Evolutionary conservation across 2,888 invertebrate species (phyloP), one percentile per base, ranked within the genome.

Genomic region (Standfussiana lucernea): DNA sequence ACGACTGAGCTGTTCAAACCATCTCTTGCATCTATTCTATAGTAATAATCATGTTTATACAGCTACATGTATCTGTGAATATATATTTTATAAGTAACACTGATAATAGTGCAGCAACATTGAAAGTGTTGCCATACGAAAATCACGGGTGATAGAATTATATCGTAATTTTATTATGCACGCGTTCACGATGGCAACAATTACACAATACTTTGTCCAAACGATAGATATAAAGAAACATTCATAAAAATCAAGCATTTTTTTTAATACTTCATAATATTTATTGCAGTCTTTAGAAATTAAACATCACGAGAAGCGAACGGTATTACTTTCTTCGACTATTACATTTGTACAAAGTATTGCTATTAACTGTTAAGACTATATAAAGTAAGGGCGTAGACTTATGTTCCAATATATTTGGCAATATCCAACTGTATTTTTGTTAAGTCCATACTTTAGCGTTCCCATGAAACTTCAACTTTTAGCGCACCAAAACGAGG

Each of bases 201-300:
- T 89, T 79, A 82, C 75, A 87, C 92, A 93, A 93, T 93, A 93
- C 93, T 93, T 92, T 92, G 92, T 92, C 84, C 92, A 93, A 93
- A 92, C 83, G 85, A 83, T 86, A 82, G 77, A 77, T 72, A 40
- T 72, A 68, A 68, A 61, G 70, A 78, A 76, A 80, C 37, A 74
- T 82, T 74, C 71, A 80, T 77, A 81, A 83, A 88, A 88, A 90
- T 88, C 89, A 79, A 90, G 86, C 83, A 87, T 80, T 80, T 85
- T 77, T 37, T 85, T 84, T 91, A 93, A 93, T 93, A 93, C 92
- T 93, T 91, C 80, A 83, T 91, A 89, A 89, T 87, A 83, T 88
- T 85, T 84, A 87, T 72, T 85, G 81, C 90, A 92, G 90, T 91
- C 90, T 93, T 91, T 86, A 82, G 76, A 92, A 92, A 89, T 86